Base-by-base conservation (phyloP, 2,113 vertebrate species). In the Notarius quadriscutis region DNA sequence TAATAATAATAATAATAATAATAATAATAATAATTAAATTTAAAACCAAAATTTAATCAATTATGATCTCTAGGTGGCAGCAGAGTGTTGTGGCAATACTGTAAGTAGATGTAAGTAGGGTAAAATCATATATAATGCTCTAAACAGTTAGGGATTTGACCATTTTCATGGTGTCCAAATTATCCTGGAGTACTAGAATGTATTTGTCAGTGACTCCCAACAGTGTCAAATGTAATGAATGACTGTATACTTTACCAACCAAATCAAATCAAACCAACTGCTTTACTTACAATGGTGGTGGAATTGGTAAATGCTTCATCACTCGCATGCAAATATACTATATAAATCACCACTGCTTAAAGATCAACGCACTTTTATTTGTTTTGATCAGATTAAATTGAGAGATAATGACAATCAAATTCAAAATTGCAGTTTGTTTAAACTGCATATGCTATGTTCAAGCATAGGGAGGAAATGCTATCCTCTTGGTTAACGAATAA, bases 41-140 rank as follows among this genome's bases (percentile, higher is more conserved):
- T n/a, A n/a, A n/a, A n/a, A n/a, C n/a, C n/a, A n/a, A n/a, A n/a
- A n/a, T n/a, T n/a, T n/a, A n/a, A n/a, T n/a, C n/a, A n/a, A n/a
- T n/a, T n/a, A 69, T 84, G 30, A 63, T 55, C 89, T 14, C 15
- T 79, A 88, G 89, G 80, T 83, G 80, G 86, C 86, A 88, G 89
- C 89, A 90, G 80, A 81, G 84, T 72, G 60, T 65, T 60, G 41
- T 30, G 34, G 69, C 25, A 22, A 78, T 25, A 81, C 30, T 0
- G 5, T 25, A 81, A 62, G 10, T 11, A 60, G 1, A 22, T 25
- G 4, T 27, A 2, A 55, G 2, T 18, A 79, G 75, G 51, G 6
- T 27, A 51, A 79, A 79, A 55, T 27, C 27, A 25, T 79, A 53
- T 51, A 14, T 51, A 25, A 77, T 53, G 20, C 9, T 51, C 48